Evolutionary conservation across 2,797 vertebrate genomes (phyloP), one percentile per base, ranked within the genome.

Genomic region (Borostomias antarcticus): DNA sequence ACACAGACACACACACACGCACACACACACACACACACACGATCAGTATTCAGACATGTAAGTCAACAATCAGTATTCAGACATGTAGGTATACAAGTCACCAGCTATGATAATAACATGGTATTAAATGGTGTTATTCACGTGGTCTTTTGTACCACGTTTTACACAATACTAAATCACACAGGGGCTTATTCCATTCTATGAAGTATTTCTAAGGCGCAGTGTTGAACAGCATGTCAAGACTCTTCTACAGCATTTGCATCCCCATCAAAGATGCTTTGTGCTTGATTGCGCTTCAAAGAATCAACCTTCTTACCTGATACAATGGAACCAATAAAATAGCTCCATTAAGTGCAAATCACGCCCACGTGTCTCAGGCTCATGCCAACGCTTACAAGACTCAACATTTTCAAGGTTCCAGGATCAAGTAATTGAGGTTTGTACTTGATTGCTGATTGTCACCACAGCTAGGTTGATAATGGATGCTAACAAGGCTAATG

Each of bases 71-170:
- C 45, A 7, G 48, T 23, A 25, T 9, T 7, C 13, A 11, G 35
- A 37, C n/a, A n/a, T n/a, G n/a, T 7, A 43, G n/a, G 15, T n/a
- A 43, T 56, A 69, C 61, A 8, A 72, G 78, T 89, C 85, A 78
- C 80, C 79, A 30, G 51, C 65, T 62, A 72, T 8, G 74, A 85
- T 81, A 81, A 82, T 75, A 77, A 84, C 73, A 69, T 72, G 15
- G n/a, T 17, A 43, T 43, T 43, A 43, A 37, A 43, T n/a, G n/a
- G n/a, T n/a, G n/a, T n/a, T n/a, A n/a, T n/a, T n/a, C n/a, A n/a
- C n/a, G n/a, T 43, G 40, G 40, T 17, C 15, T 43, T 17, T 17
- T 17, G 6, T 43, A n/a, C 15, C 40, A 43, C 13, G 40, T 43
- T 43, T 43, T 43, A n/a, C 40, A 43, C 15, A 37, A 37, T 37